These are phyloP conservation scores for Notamacropus eugenii DNA, from an alignment of 2,797 vertebrate genomes.

Conservation along the genomic window DNA sequence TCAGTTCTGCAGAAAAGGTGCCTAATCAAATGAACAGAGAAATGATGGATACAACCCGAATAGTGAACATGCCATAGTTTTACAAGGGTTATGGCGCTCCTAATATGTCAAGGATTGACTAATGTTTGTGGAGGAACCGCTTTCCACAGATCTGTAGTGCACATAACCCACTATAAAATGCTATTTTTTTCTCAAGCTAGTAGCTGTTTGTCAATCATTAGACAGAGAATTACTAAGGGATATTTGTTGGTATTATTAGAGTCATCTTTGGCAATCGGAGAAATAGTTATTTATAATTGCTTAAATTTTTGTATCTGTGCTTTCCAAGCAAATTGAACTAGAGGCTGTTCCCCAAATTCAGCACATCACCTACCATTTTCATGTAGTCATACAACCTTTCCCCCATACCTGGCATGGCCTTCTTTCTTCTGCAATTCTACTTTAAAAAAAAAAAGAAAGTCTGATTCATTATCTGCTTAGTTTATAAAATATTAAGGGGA, in stretches of 20 bases:
- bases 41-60: neutral
- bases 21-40: slow-evolving; percentile 1
- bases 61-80: neutral
- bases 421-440: neutral
- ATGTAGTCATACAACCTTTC: neutral
- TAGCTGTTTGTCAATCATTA: neutral
- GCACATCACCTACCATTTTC: neutral
- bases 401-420: neutral
- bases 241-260: neutral
- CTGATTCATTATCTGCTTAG: neutral
- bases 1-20: slow-evolving; percentile 12
- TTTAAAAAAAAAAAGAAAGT: neutral
- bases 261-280: neutral
- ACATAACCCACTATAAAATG: neutral
- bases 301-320: neutral
- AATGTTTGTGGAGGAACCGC: neutral
- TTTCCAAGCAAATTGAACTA: neutral
- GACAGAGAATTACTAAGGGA: neutral
- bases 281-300: neutral
- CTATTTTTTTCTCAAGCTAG: neutral
- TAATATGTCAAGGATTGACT: neutral
- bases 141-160: neutral
- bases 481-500: neutral
- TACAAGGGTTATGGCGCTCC: slow-evolving; percentile 1
- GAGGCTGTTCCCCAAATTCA: neutral